Conservation (phyloP, 2,797 vertebrate genomes). For the Margarornis squamiger region DNA sequence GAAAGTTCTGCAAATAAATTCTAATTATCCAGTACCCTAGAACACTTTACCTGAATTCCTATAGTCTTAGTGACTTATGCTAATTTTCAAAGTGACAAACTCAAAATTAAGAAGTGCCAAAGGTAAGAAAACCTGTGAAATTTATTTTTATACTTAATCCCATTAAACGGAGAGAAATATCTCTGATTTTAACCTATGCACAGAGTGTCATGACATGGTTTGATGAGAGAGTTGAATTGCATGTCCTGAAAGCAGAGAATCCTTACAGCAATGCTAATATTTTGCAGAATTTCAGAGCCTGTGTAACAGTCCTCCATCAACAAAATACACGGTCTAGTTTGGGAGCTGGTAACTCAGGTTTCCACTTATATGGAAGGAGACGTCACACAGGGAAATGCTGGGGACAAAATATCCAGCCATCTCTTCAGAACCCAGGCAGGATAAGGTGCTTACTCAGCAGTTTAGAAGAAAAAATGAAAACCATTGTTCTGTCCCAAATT, state of each 20-base stretch:
- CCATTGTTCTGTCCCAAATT: accelerated
- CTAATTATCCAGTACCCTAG: neutral
- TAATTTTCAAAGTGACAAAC: neutral
- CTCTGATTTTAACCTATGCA: neutral
- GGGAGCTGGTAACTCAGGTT: neutral
- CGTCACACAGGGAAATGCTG: neutral
- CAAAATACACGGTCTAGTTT: neutral
- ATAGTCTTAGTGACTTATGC: accelerated
- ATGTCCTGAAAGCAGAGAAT: neutral
- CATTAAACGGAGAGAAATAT: neutral
- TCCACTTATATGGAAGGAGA: neutral
- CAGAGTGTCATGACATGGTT: neutral
- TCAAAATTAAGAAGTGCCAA: neutral
- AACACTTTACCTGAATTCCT: neutral
- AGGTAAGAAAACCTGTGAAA: neutral
- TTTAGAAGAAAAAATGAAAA: neutral
- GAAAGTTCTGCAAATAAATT: neutral
- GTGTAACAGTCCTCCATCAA: neutral
- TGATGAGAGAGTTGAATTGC: neutral
- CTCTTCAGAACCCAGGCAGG: neutral
- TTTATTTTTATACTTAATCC: neutral
- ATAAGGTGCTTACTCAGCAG: neutral
- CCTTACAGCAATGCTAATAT: neutral
- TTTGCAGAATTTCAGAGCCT: neutral
- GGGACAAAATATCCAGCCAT: neutral